Evolutionary conservation across 1,140 invertebrate genomes (phyloP).

Genomic region (Trichonephila clavipes): DNA sequence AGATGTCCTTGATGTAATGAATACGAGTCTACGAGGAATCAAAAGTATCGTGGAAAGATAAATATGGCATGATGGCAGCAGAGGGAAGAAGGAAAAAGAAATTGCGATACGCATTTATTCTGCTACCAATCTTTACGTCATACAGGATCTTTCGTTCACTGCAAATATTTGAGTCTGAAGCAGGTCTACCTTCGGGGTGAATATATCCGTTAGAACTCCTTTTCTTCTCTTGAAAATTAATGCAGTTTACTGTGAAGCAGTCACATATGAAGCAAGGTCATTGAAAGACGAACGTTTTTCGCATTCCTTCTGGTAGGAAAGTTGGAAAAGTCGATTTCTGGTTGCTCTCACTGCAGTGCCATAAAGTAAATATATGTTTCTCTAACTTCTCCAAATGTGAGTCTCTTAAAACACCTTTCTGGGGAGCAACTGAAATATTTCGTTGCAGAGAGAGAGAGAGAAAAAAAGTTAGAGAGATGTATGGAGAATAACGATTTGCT

Average conservation of each 20-base stretch:
- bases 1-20: conserved; percentile 46
- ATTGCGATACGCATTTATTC: conserved; percentile 5
- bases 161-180: conserved; percentile 41
- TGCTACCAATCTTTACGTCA: conserved; percentile 29
- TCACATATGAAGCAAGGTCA: background rate
- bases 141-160: background rate
- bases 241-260: conserved; percentile 18
- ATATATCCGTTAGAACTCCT: background rate
- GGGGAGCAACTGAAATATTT: background rate
- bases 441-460: background rate
- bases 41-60: conserved; percentile 41
- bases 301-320: background rate
- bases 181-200: background rate
- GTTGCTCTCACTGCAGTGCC: background rate
- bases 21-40: background rate
- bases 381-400: background rate
- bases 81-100: background rate
- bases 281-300: background rate
- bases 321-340: background rate
- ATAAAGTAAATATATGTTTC: conserved; percentile 34
- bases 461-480: background rate
- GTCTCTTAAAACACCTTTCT: background rate
- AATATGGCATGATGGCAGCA: conserved; percentile 7
- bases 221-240: conserved; percentile 34
- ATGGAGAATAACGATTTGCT: background rate